Evolutionary conservation across 1,140 invertebrate genomes (phyloP).

Genomic region (Neotoxoptera formosana): DNA sequence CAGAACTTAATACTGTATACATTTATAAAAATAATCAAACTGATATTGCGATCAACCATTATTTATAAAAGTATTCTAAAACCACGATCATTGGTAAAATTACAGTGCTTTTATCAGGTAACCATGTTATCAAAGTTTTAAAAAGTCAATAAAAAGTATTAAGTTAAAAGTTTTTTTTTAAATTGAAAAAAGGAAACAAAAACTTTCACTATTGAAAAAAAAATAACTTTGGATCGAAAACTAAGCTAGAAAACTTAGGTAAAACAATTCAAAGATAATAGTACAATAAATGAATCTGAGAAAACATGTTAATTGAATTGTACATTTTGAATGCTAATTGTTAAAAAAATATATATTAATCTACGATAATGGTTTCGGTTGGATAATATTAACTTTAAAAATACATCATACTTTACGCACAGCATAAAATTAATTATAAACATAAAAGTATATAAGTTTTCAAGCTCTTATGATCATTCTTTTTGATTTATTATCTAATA

Average conservation of each 20-base stretch:
- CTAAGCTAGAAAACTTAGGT: neutral
- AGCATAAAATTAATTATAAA: neutral
- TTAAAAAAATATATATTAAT: neutral
- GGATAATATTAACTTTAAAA: neutral
- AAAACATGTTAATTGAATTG: neutral
- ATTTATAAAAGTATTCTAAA: neutral
- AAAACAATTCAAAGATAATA: neutral
- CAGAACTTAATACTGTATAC: neutral
- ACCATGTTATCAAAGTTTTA: neutral
- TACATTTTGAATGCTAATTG: neutral
- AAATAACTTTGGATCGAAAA: neutral
- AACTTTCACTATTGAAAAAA: neutral
- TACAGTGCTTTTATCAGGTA: neutral
- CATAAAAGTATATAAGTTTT: neutral
- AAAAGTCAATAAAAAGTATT: neutral
- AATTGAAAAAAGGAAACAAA: neutral
- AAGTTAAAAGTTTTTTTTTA: slow-evolving; percentile 9
- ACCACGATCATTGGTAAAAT: neutral
- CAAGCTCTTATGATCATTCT: neutral
- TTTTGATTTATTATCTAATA: slow-evolving; percentile 20
- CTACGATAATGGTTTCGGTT: neutral
- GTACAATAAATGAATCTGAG: neutral
- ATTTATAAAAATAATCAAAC: neutral
- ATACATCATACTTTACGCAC: neutral
- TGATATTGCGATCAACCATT: neutral